Conservation (phyloP, 2,888 invertebrate species). For the Bruchidius siliquastri region DNA sequence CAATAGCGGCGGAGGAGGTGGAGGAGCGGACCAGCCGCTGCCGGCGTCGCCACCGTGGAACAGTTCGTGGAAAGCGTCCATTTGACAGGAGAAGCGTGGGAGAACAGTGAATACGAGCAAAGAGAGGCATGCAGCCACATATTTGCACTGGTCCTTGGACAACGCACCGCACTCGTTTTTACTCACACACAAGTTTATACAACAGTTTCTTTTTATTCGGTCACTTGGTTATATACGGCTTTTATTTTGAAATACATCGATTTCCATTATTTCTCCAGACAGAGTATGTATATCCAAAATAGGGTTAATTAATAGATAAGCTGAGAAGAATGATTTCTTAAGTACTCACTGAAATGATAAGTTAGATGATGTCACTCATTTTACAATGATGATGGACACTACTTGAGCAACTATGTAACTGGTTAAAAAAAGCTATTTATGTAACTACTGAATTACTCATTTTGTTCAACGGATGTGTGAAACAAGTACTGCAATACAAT, state of each 20-base stretch:
- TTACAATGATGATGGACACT: too few relatives aligned
- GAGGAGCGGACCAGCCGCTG: constrained; percentile 14
- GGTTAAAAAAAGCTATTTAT: too few relatives aligned
- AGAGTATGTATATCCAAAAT: too few relatives aligned
- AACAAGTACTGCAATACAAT: too few relatives aligned
- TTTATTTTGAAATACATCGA: background rate
- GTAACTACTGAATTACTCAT: too few relatives aligned
- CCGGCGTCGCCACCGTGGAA: constrained; percentile 43
- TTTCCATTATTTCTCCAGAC: background rate
- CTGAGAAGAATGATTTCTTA: too few relatives aligned
- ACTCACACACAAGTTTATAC: background rate
- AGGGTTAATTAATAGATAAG: too few relatives aligned
- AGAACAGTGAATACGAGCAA: background rate
- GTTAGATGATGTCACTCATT: too few relatives aligned
- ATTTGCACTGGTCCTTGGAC: background rate
- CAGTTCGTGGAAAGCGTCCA: constrained; percentile 50
- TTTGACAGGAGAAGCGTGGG: constrained; percentile 30
- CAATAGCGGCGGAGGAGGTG: background rate
- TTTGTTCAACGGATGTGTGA: too few relatives aligned
- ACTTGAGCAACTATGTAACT: too few relatives aligned
- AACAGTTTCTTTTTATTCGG: background rate
- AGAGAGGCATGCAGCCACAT: background rate
- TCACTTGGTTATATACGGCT: background rate
- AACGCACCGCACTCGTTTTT: background rate
- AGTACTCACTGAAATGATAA: too few relatives aligned